Conservation (phyloP, 2,113 vertebrate species). For the Saguinus midas region DNA sequence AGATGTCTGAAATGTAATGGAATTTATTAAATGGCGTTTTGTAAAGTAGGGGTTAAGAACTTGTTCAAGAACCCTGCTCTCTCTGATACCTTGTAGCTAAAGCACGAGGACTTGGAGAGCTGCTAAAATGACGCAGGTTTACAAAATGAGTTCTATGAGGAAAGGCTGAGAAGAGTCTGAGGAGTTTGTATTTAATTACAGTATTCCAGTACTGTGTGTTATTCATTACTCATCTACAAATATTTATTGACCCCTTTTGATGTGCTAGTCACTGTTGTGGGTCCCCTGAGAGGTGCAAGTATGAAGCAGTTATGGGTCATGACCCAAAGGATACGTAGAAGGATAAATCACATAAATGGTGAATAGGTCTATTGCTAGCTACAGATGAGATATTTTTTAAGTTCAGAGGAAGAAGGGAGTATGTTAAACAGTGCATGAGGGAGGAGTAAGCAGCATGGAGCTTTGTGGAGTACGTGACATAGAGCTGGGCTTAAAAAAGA, state of each 20-base stretch:
- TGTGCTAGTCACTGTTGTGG: not conserved
- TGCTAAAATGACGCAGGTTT: slow-evolving; percentile 47
- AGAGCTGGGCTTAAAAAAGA: not conserved
- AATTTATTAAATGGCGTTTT: slow-evolving; percentile 41
- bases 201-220: not conserved
- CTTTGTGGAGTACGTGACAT: not conserved
- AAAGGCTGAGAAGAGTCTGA: slow-evolving; percentile 17
- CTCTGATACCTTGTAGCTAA: slow-evolving; percentile 15
- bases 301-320: not conserved
- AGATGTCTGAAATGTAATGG: not conserved
- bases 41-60: not conserved
- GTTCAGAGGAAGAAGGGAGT: not conserved
- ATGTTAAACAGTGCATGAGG: not conserved
- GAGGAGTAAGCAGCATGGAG: not conserved
- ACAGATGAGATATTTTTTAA: not conserved
- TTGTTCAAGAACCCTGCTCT: not conserved
- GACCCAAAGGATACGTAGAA: not conserved
- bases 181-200: slow-evolving; percentile 26
- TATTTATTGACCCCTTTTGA: slow-evolving; percentile 27
- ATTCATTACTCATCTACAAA: slow-evolving; percentile 35
- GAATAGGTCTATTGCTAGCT: not conserved
- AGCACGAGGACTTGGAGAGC: slow-evolving; percentile 45
- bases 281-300: not conserved
- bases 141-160: not conserved
- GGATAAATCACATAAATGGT: not conserved